Evolutionary conservation across 2,113 vertebrate species (phyloP), one percentile per base, ranked within the genome.

Genomic region (Campylomormyrus tamandua): DNA sequence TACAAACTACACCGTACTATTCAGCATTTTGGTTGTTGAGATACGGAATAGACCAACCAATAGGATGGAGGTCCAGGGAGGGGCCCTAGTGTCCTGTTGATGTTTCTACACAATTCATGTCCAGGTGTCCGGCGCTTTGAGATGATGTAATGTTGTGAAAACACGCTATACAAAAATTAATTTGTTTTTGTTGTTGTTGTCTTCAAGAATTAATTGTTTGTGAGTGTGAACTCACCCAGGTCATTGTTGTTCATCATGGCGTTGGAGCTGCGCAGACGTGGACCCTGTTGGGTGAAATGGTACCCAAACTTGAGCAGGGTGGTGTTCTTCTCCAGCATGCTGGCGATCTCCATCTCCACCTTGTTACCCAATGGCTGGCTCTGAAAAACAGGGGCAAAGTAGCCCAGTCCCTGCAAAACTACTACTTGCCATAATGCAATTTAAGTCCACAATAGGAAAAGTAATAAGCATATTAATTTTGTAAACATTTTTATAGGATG

Each of bases 181-280:
- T 17, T 52, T 52, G 15, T 52, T 52, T 15, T 19, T 17, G 50
- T 19, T 50, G 50, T 52, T 50, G 49, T 50, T 2, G 8, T 48
- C 21, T 24, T 58, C 56, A 13, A 17, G 10, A 74, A n/a, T 66
- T 50, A 1, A 27, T 42, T 90, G 87, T 87, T 11, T 27, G 62
- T 62, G 86, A 50, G 87, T 85, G 58, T 86, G 89, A 87, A 92
- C 98, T 96, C 94, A 99, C 98, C 98, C 86, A 99, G 94, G 93
- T 99, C 98, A 0, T 99, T 99, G 96, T 99, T 99, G 93, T 91
- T 99, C 98, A 99, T 99, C 97, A 99, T 98, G 70, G 98, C 98
- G 0, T 99, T 99, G 90, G 98, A 98, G 2, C 97, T 97, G 0
- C 98, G 96, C 77, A 99, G 96, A 90, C 98, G 96, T 0, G 98